Evolutionary conservation across 1,140 invertebrate species (phyloP).

Genomic region (Leptinotarsa undecemlineata): DNA sequence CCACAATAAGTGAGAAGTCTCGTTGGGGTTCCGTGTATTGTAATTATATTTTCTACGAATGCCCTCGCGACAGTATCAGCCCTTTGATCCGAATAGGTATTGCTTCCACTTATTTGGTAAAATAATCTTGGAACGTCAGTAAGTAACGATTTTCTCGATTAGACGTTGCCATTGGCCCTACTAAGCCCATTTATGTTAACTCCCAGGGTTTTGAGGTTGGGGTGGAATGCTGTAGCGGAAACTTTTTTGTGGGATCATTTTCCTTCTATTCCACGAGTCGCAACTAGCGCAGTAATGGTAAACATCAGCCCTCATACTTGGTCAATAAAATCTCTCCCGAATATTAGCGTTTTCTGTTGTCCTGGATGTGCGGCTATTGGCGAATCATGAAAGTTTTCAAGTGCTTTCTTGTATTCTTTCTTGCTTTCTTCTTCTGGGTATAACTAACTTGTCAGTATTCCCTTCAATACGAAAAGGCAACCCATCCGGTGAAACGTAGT

Average conservation of each 20-base stretch:
- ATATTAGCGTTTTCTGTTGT: constrained; percentile 1
- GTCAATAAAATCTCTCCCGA: background rate
- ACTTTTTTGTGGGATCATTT: background rate
- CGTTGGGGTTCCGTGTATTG: too few species aligned
- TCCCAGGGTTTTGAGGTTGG: background rate
- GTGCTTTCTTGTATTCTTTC: background rate
- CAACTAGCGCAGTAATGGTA: constrained; percentile 17
- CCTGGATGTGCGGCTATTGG: constrained; percentile 14
- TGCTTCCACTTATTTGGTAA: too few species aligned
- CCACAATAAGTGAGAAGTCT: too few species aligned
- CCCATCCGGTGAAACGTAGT: background rate
- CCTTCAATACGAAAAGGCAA: background rate
- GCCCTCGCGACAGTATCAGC: too few species aligned
- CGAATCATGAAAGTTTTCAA: background rate
- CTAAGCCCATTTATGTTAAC: too few species aligned
- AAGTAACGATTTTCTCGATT: too few species aligned
- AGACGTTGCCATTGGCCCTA: too few species aligned
- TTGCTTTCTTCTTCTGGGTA: too few species aligned
- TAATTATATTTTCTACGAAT: too few species aligned
- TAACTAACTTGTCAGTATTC: background rate
- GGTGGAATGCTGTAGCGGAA: background rate
- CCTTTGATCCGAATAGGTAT: too few species aligned
- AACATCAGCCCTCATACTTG: background rate
- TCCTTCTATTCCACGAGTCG: constrained; percentile 1
- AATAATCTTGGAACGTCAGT: too few species aligned